Base-by-base conservation (phyloP, 2,888 invertebrate species). In the Hemicrepidius hirtus region DNA sequence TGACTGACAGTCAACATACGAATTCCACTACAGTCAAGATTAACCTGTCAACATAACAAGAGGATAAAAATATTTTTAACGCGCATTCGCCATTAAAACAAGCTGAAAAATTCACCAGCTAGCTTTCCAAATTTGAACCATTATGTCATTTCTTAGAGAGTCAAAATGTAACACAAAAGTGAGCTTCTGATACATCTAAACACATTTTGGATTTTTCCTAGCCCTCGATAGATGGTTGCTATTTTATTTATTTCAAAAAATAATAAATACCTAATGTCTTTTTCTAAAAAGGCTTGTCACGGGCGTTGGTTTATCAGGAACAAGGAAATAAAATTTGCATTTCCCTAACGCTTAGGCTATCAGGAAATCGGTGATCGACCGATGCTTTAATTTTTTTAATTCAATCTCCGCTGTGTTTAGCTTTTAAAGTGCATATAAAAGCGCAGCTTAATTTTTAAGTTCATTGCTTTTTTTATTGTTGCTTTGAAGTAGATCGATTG, bases 11-110 rank as follows among this genome's bases (percentile, higher is more conserved):
- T 60, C 68, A 59, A 68, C 68, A 68, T 62, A 68, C 68, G 49
- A 68, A 68, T 68, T 68, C 68, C 60, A 68, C 68, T 68, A 68
- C 62, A 68, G 68, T 68, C 60, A 60, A 68, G 68, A 68, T 68
- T 68, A 68, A 62, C 68, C 62, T 68, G 68, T 68, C 68, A 68
- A 18, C 68, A 50, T 53, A 62, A 68, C 68, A 68, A 68, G 60
- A 50, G 68, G 53, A 62, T 62, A 68, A 68, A 67, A 68, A 60
- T 60, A 60, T 68, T 62, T 68, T 57, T 35, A 28, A 13, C 13
- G 16, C 32, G 32, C 32, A 6, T 13, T 12, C 41, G 41, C 41
- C 13, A 13, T 6, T 2, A 44, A 44, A 44, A 13, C 6, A n/a
- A 12, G 13, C 41, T 10, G 37, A 12, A 10, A 37, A 10, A 2